phyloP scores from a whole-genome alignment of 2,888 invertebrate species.

The Cacoxenus indagator region DNA sequence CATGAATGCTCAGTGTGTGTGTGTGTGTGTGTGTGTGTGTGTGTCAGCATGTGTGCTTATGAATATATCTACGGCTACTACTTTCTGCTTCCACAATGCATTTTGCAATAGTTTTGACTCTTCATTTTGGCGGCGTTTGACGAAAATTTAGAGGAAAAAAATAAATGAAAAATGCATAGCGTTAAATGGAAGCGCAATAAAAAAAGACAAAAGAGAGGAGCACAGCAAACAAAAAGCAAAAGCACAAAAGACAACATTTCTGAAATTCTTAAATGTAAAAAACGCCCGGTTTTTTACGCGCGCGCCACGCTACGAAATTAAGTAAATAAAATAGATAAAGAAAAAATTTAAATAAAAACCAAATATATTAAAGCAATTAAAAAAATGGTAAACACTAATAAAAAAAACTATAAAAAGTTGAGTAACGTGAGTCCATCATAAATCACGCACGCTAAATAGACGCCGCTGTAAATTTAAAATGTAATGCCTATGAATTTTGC shows the following conservation, averaged over 20 bases:
- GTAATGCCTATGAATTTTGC: too few relatives aligned
- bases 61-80: slow-evolving; percentile 2
- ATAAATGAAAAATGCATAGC: neutral
- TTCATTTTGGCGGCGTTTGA: slow-evolving; percentile 39
- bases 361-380: too few relatives aligned
- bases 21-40: neutral
- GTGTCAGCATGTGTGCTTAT: slow-evolving; percentile 22
- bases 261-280: neutral
- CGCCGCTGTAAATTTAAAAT: too few relatives aligned
- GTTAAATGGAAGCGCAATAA: slow-evolving; percentile 27
- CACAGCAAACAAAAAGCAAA: slow-evolving; percentile 37
- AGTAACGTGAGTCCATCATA: too few relatives aligned
- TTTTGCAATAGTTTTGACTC: slow-evolving; percentile 22
- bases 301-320: neutral
- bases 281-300: neutral
- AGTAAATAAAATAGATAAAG: slow-evolving; percentile 30
- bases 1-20: slow-evolving; percentile 28
- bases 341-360: slow-evolving; percentile 19
- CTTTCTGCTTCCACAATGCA: neutral
- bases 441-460: too few relatives aligned
- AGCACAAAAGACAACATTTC: slow-evolving; percentile 31
- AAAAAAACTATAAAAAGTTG: too few relatives aligned
- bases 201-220: slow-evolving; percentile 33
- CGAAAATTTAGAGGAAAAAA: slow-evolving; percentile 36
- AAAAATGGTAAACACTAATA: too few relatives aligned